Percentiles rank a stretch among this genome's conserved stretches.
These are phyloP conservation scores for Smutsia gigantea DNA, from an alignment of 2,797 vertebrate species.

Conservation along the genomic window DNA sequence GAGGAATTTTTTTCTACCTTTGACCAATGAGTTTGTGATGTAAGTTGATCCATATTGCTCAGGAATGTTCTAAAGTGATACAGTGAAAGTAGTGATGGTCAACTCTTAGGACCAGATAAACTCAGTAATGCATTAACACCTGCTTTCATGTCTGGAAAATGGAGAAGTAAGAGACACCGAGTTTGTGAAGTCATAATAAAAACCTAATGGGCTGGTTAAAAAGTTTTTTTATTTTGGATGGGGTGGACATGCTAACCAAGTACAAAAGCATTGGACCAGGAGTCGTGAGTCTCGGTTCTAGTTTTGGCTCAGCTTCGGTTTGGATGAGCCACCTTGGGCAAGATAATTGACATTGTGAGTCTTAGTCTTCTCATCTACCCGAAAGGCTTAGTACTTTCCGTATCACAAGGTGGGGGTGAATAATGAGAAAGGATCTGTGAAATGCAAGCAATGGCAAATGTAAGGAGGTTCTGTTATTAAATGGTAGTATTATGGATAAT, in stretches of 20 bases:
- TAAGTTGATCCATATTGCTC: neutral
- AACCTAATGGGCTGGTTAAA: neutral
- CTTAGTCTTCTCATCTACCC: neutral
- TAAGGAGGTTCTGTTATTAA: neutral
- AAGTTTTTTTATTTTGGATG: neutral
- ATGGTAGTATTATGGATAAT: neutral
- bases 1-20: neutral
- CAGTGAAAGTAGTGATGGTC: neutral
- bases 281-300: neutral
- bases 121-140: neutral
- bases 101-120: neutral
- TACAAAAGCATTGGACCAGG: neutral
- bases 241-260: neutral
- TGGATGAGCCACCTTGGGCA: neutral
- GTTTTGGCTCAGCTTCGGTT: neutral
- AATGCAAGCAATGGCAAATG: neutral
- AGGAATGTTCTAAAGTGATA: neutral
- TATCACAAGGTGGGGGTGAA: neutral
- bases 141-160: neutral
- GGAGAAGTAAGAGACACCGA: neutral
- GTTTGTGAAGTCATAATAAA: neutral
- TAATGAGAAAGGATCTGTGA: constrained; percentile 14
- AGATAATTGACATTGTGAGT: neutral
- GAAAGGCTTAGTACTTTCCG: neutral
- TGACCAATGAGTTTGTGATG: neutral